These are phyloP conservation scores for Drosophila sechellia DNA, from an alignment of 1,140 invertebrate genomes.

Conservation along the genomic window DNA sequence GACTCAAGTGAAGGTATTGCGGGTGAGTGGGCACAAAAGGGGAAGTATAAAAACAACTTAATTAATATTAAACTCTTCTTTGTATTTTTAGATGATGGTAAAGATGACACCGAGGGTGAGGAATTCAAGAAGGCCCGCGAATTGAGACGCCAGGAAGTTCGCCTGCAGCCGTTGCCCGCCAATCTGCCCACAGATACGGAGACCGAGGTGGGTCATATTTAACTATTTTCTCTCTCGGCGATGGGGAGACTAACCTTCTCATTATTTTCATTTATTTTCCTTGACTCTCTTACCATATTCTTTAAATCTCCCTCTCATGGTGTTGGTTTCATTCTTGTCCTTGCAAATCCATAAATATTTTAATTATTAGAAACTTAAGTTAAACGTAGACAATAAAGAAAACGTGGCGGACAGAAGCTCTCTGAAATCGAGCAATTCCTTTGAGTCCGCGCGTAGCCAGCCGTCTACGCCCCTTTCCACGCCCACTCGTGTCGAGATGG, in stretches of 20 bases:
- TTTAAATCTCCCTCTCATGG: slow-evolving; percentile 48
- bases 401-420: slow-evolving; percentile 53
- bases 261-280: slow-evolving; percentile 68
- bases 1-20: slow-evolving; percentile 83
- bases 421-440: slow-evolving; percentile 63
- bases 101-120: slow-evolving; percentile 90
- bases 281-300: slow-evolving; percentile 47
- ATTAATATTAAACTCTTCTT: background rate
- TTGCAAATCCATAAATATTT: background rate
- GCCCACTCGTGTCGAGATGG: slow-evolving; percentile 70
- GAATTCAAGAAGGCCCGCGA: slow-evolving; percentile 88
- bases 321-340: slow-evolving; percentile 65
- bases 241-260: slow-evolving; percentile 64
- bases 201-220: slow-evolving; percentile 88
- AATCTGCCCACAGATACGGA: slow-evolving; percentile 89
- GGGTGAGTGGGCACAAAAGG: slow-evolving; percentile 42
- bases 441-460: slow-evolving; percentile 69
- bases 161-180: slow-evolving; percentile 87
- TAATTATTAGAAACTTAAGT: slow-evolving; percentile 47
- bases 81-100: slow-evolving; percentile 85
- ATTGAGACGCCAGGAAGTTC: slow-evolving; percentile 88
- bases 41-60: background rate
- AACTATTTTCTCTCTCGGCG: slow-evolving; percentile 10
- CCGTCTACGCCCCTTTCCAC: slow-evolving; percentile 46
- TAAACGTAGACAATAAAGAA: slow-evolving; percentile 63